Evolutionary conservation across 2,888 invertebrate species (phyloP).

Genomic region (Ochropacha duplaris): DNA sequence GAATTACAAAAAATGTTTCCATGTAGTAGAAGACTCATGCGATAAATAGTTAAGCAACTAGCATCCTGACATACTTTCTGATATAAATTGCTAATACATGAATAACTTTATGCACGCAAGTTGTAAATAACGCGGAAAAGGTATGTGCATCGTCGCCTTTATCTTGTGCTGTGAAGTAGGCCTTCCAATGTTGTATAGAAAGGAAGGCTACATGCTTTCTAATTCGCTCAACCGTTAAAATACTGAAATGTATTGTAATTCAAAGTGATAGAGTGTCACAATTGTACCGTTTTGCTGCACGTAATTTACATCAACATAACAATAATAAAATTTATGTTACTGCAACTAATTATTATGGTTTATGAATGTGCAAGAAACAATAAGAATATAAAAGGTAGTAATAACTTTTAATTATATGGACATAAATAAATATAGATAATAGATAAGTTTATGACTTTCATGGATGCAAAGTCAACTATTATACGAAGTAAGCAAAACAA

Average conservation of each 20-base stretch:
- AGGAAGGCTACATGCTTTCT: slow-evolving; percentile 37
- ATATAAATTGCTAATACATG: no score
- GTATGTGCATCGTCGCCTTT: not conserved
- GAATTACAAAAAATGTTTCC: no score
- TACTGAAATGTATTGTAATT: not conserved
- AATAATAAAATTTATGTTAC: not conserved
- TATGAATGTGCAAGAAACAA: no score
- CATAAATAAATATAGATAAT: not conserved
- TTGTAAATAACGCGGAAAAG: not conserved
- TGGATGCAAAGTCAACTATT: not conserved
- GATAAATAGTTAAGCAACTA: not conserved
- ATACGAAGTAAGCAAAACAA: not conserved
- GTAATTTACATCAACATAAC: not conserved
- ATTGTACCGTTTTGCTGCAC: not conserved
- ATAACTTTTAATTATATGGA: not conserved
- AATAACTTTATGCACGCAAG: not conserved
- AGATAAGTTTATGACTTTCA: not conserved
- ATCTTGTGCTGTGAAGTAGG: not conserved
- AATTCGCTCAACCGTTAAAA: slow-evolving; percentile 27
- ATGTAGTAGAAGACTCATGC: no score
- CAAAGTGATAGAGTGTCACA: not conserved
- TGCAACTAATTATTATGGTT: not conserved
- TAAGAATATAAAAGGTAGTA: not conserved
- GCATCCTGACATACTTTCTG: not conserved
- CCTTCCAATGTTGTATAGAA: not conserved